Conservation (phyloP, 2,113 vertebrate species). For the Rousettus leschenaultii region DNA sequence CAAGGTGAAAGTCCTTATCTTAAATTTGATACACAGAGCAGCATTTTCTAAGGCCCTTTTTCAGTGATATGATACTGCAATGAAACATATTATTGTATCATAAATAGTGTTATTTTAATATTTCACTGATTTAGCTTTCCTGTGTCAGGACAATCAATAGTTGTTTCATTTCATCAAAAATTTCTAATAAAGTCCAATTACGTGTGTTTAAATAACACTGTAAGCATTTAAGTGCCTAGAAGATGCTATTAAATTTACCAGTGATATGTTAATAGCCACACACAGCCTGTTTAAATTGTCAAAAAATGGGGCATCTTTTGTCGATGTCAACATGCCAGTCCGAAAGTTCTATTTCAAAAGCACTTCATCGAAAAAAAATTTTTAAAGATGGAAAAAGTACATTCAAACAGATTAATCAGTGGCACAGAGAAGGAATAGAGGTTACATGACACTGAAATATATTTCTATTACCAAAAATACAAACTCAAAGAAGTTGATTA, state of each 20-base stretch:
- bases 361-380: background rate
- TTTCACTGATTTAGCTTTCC: constrained; percentile 34
- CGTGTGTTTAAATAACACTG: background rate
- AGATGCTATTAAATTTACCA: background rate
- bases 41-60: background rate
- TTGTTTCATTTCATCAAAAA: background rate
- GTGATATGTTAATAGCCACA: background rate
- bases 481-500: background rate
- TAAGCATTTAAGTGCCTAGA: background rate
- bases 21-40: background rate
- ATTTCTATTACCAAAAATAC: background rate
- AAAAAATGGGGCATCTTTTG: background rate
- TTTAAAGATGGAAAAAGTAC: background rate
- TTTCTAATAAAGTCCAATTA: background rate
- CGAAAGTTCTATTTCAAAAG: background rate
- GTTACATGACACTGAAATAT: background rate
- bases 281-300: background rate
- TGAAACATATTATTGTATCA: background rate
- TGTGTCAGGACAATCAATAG: background rate
- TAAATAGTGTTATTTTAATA: background rate
- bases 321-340: background rate
- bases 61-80: background rate
- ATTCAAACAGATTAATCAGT: background rate
- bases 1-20: background rate
- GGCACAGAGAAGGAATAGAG: background rate